A percentile compares a stretch with the other conserved stretches of the same genome.
These are phyloP conservation scores for Phenganax stokvisi DNA, from an alignment of 92 coral and sea anemone genomes.

Conservation along the genomic window DNA sequence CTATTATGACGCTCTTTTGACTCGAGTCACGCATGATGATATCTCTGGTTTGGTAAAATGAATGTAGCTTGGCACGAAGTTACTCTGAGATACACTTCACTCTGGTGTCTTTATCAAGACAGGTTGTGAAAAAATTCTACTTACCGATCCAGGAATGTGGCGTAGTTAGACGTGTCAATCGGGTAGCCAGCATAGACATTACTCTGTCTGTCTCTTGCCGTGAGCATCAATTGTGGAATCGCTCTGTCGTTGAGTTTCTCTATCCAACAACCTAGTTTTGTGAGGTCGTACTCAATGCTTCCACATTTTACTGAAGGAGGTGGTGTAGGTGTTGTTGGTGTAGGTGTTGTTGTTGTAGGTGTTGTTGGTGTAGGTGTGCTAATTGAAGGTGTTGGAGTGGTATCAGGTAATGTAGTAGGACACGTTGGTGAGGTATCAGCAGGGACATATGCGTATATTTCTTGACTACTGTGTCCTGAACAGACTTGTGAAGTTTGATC, in stretches of 20 bases:
- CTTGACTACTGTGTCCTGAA: constrained; percentile 9
- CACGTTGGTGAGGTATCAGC: constrained; percentile 20
- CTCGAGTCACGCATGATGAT: too few relatives aligned
- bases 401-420: constrained; percentile 7
- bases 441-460: constrained; percentile 30
- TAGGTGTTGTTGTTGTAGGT: background rate
- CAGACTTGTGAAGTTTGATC: constrained; percentile 20
- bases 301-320: background rate
- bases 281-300: constrained; percentile 5
- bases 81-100: too few relatives aligned
- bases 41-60: too few relatives aligned
- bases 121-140: background rate
- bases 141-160: constrained; percentile 1
- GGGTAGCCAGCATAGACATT: constrained; percentile 24
- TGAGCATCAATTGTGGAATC: constrained; percentile 17
- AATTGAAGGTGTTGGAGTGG: background rate
- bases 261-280: constrained; percentile 29
- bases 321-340: background rate
- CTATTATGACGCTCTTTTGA: too few relatives aligned
- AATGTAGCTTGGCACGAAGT: too few relatives aligned
- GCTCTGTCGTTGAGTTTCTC: background rate
- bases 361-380: background rate
- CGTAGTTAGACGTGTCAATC: constrained; percentile 6
- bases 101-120: background rate
- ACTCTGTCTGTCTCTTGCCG: constrained; percentile 25